Percentiles rank a stretch among this genome's conserved stretches.
These are phyloP conservation scores for Taxidea taxus DNA, from an alignment of 2,113 vertebrate genomes.

Conservation along the genomic window DNA sequence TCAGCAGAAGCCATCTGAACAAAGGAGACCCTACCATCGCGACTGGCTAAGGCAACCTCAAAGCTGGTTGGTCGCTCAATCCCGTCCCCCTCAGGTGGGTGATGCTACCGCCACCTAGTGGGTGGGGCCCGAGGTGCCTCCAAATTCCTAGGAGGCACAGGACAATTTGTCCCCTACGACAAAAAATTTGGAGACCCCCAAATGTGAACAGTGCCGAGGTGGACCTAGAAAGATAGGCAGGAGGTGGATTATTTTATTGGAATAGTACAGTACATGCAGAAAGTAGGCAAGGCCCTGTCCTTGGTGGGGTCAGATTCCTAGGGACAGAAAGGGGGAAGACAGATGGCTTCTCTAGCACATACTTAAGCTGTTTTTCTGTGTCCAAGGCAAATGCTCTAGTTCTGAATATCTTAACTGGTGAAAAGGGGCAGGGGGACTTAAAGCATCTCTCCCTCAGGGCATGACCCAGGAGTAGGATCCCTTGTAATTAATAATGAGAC, in stretches of 20 bases:
- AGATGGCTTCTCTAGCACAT: accelerated
- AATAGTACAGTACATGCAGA: not conserved
- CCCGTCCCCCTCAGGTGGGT: not conserved
- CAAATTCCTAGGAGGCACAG: accelerated
- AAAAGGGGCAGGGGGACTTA: not conserved
- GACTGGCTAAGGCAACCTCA: accelerated
- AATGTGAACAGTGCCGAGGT: accelerated
- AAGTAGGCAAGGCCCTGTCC: not conserved
- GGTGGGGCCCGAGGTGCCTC: not conserved
- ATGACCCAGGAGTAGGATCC: not conserved
- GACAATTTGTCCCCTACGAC: too few relatives aligned
- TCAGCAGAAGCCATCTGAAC: not conserved
- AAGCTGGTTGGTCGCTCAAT: not conserved
- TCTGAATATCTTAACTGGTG: not conserved
- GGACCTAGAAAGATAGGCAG: not conserved
- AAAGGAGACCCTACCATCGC: accelerated
- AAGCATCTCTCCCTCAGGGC: not conserved
- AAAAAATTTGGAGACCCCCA: too few relatives aligned
- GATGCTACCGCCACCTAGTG: not conserved
- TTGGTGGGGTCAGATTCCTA: not conserved
- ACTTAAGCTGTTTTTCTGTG: not conserved
- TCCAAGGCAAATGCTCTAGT: not conserved
- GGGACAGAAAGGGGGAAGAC: too few relatives aligned
- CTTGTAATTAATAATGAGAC: not conserved
- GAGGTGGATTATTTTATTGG: not conserved